phyloP scores from a whole-genome alignment of 2,113 vertebrate genomes.

The Colinus virginianus region DNA sequence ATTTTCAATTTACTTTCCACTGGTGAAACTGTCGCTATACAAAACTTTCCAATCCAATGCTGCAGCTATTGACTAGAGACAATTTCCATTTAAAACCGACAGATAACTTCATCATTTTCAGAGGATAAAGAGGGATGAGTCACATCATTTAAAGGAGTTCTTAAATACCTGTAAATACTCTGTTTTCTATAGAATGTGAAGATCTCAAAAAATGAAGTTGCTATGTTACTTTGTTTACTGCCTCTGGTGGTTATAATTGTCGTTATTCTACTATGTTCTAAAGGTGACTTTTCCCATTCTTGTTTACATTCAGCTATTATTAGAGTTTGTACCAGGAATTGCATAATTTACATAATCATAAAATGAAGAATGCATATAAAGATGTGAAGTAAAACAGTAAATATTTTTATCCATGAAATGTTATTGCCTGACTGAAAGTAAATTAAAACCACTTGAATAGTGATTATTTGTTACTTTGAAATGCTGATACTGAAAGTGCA shows the following conservation, averaged over 20 bases:
- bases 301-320: slow-evolving; percentile 37
- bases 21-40: not conserved
- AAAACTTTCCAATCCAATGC: not conserved
- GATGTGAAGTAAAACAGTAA: slow-evolving; percentile 27
- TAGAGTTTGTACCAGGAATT: slow-evolving; percentile 31
- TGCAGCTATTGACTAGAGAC: not conserved
- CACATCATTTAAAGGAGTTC: not conserved
- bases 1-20: not conserved
- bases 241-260: slow-evolving; percentile 11
- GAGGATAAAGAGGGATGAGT: not conserved
- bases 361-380: slow-evolving; percentile 43
- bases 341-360: slow-evolving; percentile 64
- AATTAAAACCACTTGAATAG: not conserved
- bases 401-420: slow-evolving; percentile 27
- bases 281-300: slow-evolving; percentile 33
- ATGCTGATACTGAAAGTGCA: slow-evolving; percentile 49
- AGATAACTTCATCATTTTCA: not conserved
- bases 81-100: not conserved
- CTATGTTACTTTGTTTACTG: slow-evolving; percentile 1
- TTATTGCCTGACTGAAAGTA: slow-evolving; percentile 14
- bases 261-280: not conserved
- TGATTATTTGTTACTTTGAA: slow-evolving; percentile 56
- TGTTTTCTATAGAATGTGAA: not conserved
- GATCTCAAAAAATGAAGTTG: not conserved
- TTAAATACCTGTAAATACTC: not conserved